Conservation (phyloP, 2,888 invertebrate species). For the Metacarcinus magister region DNA sequence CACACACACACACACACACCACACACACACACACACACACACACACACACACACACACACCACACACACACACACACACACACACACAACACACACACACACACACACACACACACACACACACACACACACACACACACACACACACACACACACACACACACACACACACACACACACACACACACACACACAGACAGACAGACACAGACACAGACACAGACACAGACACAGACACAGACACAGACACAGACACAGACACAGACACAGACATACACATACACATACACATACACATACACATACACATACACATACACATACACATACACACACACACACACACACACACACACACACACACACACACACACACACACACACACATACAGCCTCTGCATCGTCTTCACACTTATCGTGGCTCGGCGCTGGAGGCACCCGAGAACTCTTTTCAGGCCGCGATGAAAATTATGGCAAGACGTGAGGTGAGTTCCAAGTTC, state of each 20-base stretch:
- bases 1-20: too few relatives aligned
- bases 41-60: too few relatives aligned
- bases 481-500: not conserved
- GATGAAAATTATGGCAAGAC: conserved; percentile 39
- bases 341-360: not conserved
- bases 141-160: too few relatives aligned
- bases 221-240: not conserved
- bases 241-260: not conserved
- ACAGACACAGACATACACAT: not conserved
- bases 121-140: too few relatives aligned
- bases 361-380: conserved; percentile 12
- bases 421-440: not conserved
- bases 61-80: too few relatives aligned
- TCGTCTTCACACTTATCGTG: not conserved
- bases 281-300: not conserved
- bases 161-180: too few relatives aligned
- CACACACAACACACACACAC: too few relatives aligned
- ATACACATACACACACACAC: not conserved
- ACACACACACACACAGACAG: too few relatives aligned
- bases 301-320: not conserved
- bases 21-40: too few relatives aligned
- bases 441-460: not conserved
- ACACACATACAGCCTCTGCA: not conserved
- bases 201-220: not conserved
- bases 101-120: too few relatives aligned